Base-by-base conservation (phyloP, 1,140 invertebrate genomes). In the Drosophila subobscura region DNA sequence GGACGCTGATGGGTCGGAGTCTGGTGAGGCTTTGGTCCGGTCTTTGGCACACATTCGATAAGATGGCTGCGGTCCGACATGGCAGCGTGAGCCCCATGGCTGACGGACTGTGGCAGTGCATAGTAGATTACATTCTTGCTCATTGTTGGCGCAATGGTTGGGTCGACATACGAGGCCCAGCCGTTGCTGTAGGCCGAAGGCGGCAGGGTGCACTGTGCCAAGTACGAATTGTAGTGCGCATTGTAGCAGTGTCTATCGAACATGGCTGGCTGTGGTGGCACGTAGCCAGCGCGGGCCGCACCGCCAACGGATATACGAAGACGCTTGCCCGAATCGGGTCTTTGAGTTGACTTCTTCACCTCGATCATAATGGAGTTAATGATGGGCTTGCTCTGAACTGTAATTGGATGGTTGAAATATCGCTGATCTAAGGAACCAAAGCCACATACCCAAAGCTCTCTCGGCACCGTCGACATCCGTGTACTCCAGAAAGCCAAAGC, bases 401-500 rank as follows among this genome's bases (percentile, higher is more conserved):
- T 33, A 90, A 89, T 37, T 10, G 53, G 59, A 53, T 20, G 57
- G 67, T 61, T 27, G 68, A n/a, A 42, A 3, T 14, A 5, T 37
- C 8, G n/a, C 2, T 0, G 2, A 14, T 3, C 45, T 7, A 40
- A 12, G 2, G 25, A 10, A 37, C 5, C 25, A 5, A 6, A 27
- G 25, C 25, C 6, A 50, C 56, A 44, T 42, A 84, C 79, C 74
- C 20, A 86, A 61, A 5, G 83, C 78, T 27, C 61, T 66, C 0
- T 65, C 78, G 20, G 77, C 74, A 22, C 74, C 56, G 0, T 22
- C 45, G 5, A 97, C 97, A 91, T 99, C 97, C 91, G 98, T 96
- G 91, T 98, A 99, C 91, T 98, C 97, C 7, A 99, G 95, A 92
- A 99, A 99, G 5, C 96, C 97, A 92, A 99, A 99, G 10, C 97